Evolutionary conservation across 2,797 vertebrate genomes (phyloP), one percentile per base, ranked within the genome.

Genomic region (Melanotaenia boesemani): DNA sequence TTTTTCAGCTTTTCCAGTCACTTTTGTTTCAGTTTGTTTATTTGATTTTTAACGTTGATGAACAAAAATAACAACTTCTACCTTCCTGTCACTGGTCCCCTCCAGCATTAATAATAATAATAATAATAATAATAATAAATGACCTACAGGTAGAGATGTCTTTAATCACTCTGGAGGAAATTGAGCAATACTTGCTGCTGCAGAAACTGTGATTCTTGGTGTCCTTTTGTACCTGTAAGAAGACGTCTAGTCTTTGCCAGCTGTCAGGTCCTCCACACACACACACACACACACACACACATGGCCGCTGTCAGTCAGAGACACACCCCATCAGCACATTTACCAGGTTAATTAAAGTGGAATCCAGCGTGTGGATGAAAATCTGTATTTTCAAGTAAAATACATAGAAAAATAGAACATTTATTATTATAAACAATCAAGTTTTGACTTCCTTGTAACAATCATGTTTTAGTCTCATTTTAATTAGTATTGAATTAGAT

Each of bases 171-270:
- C 72, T 59, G 72, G 68, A 84, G 70, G 75, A 84, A 82, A 82
- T 86, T 74, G 81, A 94, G 94, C 94, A 95, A 95, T 95, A 95
- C 89, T 89, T 59, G 80, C 84, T 91, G 92, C 93, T 93, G 86
- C 83, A 88, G 81, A 94, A 93, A 95, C 94, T 94, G 94, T 94
- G 94, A 95, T 87, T 80, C 82, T 81, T 87, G 81, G 82, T 90
- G 91, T 92, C 84, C 76, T 86, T 82, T 86, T 63, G 70, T 88
- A 80, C 72, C 71, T 91, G 80, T 92, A 56, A 87, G 76, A 86
- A 72, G 41, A 87, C 73, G 81, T 89, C 82, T 86, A 20, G 77
- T 87, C 70, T 63, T 67, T 30, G 22, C 83, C 60, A 70, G 66
- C 70, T 72, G 79, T 78, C 65, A 46, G 37, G 39, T 48, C 76